Percentiles rank a stretch among this genome's conserved stretches.
Conservation (phyloP, 2,888 invertebrate species). For the Acrocyrtus sp. region DNA sequence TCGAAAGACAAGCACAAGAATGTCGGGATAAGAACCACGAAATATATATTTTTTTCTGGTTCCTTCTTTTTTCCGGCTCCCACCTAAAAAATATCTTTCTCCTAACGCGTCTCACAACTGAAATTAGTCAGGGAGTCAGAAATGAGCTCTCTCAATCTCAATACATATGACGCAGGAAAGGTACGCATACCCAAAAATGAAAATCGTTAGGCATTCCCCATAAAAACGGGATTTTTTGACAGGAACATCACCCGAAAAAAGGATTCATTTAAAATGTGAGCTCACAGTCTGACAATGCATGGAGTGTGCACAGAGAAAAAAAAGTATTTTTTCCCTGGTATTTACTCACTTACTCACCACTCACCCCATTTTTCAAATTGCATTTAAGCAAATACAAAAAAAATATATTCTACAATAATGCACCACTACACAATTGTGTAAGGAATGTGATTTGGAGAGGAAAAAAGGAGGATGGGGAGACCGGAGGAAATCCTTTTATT, state of each 20-base stretch:
- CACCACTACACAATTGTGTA: not conserved
- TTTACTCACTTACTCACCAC: slow-evolving; percentile 29
- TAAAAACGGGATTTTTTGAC: not conserved
- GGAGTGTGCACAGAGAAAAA: no score
- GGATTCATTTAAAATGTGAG: slow-evolving; percentile 21
- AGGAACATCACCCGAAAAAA: slow-evolving; percentile 1
- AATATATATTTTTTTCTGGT: slow-evolving; percentile 4
- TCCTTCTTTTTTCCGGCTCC: not conserved
- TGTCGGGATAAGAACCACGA: not conserved
- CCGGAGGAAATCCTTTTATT: slow-evolving; percentile 42
- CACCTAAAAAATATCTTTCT: not conserved
- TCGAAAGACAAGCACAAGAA: not conserved
- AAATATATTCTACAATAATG: no score
- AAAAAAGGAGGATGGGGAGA: slow-evolving; percentile 1
- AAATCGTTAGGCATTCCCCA: not conserved
- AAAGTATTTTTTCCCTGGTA: slow-evolving; percentile 15
- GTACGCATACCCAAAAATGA: not conserved
- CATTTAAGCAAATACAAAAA: not conserved
- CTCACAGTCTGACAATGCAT: no score
- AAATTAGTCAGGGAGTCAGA: no score
- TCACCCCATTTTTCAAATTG: slow-evolving; percentile 23
- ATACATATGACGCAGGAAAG: no score
- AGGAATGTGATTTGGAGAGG: slow-evolving; percentile 13
- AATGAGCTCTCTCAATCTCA: no score
- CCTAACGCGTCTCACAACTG: no score